These are phyloP conservation scores for Linepithema humile DNA, from an alignment of 1,140 invertebrate species.

Conservation along the genomic window DNA sequence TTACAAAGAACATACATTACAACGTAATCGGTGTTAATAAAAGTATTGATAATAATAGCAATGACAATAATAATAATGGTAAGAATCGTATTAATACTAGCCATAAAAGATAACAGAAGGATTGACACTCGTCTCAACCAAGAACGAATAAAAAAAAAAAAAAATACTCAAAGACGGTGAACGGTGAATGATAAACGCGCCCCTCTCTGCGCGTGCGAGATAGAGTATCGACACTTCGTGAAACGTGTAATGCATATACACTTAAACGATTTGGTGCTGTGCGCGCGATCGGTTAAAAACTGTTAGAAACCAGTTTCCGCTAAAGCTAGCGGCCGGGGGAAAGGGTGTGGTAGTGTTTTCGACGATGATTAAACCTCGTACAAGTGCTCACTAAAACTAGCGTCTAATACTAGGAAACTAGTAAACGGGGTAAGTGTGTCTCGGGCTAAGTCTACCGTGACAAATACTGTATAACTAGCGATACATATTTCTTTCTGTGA, in stretches of 20 bases:
- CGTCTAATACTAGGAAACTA: constrained; percentile 71
- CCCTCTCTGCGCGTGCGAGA: neutral
- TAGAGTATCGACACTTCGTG: constrained; percentile 32
- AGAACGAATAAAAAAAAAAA: constrained; percentile 55
- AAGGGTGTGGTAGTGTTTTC: neutral
- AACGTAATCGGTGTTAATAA: constrained; percentile 69
- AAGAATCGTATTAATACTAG: constrained; percentile 69
- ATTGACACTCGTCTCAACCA: constrained; percentile 37
- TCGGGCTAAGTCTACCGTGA: constrained; percentile 50
- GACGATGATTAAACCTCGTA: constrained; percentile 22
- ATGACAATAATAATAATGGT: constrained; percentile 58
- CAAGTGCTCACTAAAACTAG: constrained; percentile 62
- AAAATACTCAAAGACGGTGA: constrained; percentile 51
- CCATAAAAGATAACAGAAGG: constrained; percentile 56
- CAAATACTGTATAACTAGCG: constrained; percentile 66
- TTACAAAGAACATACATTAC: constrained; percentile 74
- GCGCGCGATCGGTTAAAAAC: constrained; percentile 4
- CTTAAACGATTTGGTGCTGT: constrained; percentile 74
- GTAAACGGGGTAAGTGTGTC: constrained; percentile 46
- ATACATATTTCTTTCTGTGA: constrained; percentile 56
- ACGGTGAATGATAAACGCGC: constrained; percentile 49
- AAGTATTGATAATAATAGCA: constrained; percentile 55
- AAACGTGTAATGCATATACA: constrained; percentile 19
- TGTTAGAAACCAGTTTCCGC: constrained; percentile 29
- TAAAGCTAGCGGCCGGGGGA: constrained; percentile 46